Evolutionary conservation across 2,888 invertebrate species (phyloP).

Genomic region (Tuberolachnus salignus): DNA sequence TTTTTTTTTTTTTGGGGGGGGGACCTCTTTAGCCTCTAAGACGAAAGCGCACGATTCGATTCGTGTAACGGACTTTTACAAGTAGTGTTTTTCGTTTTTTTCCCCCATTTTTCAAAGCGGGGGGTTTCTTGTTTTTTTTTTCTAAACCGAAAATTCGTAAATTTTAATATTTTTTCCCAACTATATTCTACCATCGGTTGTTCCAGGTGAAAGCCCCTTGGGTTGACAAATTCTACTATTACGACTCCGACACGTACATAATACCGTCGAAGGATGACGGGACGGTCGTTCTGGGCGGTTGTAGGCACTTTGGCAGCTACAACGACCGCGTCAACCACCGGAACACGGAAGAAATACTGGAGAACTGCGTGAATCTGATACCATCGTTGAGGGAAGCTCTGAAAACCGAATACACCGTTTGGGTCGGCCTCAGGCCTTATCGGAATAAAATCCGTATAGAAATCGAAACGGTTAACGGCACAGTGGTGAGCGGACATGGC

Average conservation of each 20-base stretch:
- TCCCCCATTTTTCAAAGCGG: no score
- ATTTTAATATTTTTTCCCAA: no score
- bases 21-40: no score
- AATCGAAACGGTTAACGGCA: slow-evolving; percentile 64
- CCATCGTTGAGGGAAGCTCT: slow-evolving; percentile 70
- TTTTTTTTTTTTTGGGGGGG: no score
- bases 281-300: slow-evolving; percentile 82
- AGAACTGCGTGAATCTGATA: slow-evolving; percentile 76
- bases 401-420: slow-evolving; percentile 65
- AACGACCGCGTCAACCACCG: slow-evolving; percentile 71
- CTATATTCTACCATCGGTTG: no score
- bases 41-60: no score
- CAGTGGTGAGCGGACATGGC: slow-evolving; percentile 57
- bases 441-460: slow-evolving; percentile 77
- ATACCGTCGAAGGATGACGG: slow-evolving; percentile 75
- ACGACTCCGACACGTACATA: slow-evolving; percentile 84
- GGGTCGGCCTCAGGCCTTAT: slow-evolving; percentile 84
- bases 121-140: no score
- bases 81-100: no score
- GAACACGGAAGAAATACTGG: slow-evolving; percentile 78
- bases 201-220: slow-evolving; percentile 79
- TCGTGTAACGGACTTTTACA: no score
- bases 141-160: no score
- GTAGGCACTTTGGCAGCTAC: slow-evolving; percentile 81
- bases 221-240: slow-evolving; percentile 87